Evolutionary conservation across 2,113 vertebrate genomes (phyloP).

Genomic region (Myiozetetes cayanensis): DNA sequence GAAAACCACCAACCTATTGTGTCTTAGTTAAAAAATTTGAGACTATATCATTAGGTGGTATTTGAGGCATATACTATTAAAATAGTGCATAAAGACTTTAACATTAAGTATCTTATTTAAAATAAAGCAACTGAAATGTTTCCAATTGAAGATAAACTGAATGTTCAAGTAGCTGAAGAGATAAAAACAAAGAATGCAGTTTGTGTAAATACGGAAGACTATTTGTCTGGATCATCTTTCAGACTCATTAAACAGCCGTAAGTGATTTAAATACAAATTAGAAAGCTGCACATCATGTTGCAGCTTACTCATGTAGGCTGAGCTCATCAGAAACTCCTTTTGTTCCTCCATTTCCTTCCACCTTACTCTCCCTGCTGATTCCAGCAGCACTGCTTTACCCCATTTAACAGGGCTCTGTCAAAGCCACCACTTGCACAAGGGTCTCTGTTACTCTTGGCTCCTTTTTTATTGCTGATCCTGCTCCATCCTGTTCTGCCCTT

Average conservation of each 20-base stretch:
- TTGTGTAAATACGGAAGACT: constrained; percentile 23
- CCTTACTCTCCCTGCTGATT: neutral
- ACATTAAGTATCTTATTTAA: neutral
- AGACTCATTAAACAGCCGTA: constrained; percentile 24
- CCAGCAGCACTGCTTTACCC: neutral
- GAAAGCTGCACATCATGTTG: constrained; percentile 37
- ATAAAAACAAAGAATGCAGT: neutral
- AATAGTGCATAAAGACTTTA: neutral
- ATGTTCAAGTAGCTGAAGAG: constrained; percentile 12
- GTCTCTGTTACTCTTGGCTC: neutral
- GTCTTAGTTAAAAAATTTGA: neutral
- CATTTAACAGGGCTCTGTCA: neutral
- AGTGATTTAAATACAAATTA: constrained; percentile 51
- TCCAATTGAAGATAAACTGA: neutral
- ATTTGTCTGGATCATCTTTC: constrained; percentile 43
- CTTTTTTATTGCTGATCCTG: neutral
- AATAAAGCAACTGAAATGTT: constrained; percentile 2
- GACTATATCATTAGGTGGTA: neutral
- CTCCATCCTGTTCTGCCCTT: neutral
- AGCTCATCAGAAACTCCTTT: constrained; percentile 40
- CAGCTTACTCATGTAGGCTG: constrained; percentile 32
- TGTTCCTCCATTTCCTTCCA: constrained; percentile 5
- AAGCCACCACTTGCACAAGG: neutral
- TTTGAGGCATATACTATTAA: neutral
- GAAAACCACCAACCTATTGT: neutral